These are phyloP conservation scores for Ceyx melanurus DNA, from an alignment of 2,113 vertebrate species.

Conservation along the genomic window DNA sequence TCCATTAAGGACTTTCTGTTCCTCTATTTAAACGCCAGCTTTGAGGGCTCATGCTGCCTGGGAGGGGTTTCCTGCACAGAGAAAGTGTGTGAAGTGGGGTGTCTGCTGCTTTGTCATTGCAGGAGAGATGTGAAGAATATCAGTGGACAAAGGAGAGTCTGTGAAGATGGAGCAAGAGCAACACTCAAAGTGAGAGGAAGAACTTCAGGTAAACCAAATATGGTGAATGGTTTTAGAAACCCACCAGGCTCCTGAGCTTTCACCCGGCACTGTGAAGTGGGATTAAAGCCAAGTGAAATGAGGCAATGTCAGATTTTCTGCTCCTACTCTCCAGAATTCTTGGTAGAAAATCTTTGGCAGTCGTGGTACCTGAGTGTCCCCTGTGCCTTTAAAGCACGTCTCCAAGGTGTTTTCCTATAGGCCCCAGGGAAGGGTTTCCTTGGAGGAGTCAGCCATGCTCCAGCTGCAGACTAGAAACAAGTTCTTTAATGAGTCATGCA, in stretches of 20 bases:
- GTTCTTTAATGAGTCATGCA: not conserved
- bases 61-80: accelerated
- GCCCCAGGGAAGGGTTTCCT: not conserved
- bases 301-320: not conserved
- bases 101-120: not conserved
- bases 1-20: not conserved
- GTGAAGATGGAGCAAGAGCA: not conserved
- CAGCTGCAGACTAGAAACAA: not conserved
- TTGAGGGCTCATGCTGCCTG: accelerated
- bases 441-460: not conserved
- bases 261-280: too few species aligned
- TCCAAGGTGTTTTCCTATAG: not conserved
- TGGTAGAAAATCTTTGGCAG: not conserved
- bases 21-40: not conserved
- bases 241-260: not conserved
- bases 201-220: not conserved
- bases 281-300: too few species aligned
- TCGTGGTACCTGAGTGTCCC: not conserved
- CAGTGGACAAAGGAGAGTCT: not conserved
- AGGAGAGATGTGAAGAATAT: not conserved
- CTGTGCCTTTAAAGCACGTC: not conserved
- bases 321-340: not conserved
- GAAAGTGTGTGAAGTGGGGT: too few species aligned
- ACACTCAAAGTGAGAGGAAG: accelerated
- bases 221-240: not conserved